Conservation (phyloP, 2,797 vertebrate species). For the Simalia tracyae region DNA sequence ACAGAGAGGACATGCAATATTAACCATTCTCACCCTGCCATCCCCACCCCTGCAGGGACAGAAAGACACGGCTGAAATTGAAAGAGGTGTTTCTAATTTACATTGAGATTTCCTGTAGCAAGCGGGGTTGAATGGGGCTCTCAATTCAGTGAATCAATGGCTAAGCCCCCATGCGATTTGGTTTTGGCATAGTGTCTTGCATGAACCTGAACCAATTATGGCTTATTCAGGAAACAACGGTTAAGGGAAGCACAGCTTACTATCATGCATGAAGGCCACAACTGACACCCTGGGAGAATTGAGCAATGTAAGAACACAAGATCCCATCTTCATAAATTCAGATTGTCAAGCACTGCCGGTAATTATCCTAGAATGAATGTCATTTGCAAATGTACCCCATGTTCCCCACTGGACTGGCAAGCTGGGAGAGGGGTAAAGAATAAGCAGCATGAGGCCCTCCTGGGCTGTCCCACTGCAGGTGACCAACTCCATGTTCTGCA, state of each 20-base stretch:
- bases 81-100: not conserved
- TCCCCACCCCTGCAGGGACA: not conserved
- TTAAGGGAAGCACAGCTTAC: not conserved
- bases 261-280: fast-evolving
- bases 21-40: not conserved
- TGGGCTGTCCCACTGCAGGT: not conserved
- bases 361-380: too few relatives aligned
- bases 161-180: not conserved
- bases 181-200: not conserved
- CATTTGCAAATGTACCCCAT: not conserved
- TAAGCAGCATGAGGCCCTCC: not conserved
- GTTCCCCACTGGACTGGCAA: not conserved
- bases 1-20: not conserved
- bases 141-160: not conserved
- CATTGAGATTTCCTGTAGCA: not conserved
- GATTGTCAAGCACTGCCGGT: too few relatives aligned
- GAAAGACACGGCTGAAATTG: not conserved
- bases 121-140: not conserved
- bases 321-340: not conserved
- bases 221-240: not conserved
- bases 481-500: constrained; percentile 7
- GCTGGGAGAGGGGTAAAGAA: too few relatives aligned
- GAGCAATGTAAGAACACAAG: not conserved
- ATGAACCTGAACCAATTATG: not conserved
- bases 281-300: not conserved